These are phyloP conservation scores for Artibeus lituratus DNA, from an alignment of 2,797 vertebrate genomes.

Conservation along the genomic window DNA sequence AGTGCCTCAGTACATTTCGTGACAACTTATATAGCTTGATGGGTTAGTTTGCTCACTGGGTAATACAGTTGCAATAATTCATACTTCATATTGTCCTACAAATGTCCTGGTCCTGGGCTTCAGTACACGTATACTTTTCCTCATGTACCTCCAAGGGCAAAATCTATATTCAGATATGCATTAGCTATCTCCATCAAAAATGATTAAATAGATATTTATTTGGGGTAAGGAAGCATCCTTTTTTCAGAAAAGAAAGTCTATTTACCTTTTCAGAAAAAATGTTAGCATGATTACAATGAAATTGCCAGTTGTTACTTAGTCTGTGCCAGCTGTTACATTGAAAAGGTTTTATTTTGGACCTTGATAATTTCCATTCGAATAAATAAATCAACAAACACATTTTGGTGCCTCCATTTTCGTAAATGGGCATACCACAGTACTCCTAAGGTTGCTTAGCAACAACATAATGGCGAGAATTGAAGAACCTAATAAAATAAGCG, in stretches of 20 bases:
- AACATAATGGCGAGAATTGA: conserved; percentile 38
- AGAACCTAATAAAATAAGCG: conserved; percentile 32
- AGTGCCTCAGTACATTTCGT: conserved; percentile 65
- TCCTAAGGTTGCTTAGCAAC: conserved; percentile 76
- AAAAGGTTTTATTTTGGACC: conserved; percentile 61
- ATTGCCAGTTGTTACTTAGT: conserved; percentile 10
- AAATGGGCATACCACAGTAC: conserved; percentile 11
- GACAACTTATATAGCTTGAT: conserved; percentile 74
- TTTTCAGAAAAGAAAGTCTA: no score
- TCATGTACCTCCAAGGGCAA: background rate
- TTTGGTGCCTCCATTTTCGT: conserved; percentile 24
- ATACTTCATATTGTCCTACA: conserved; percentile 67
- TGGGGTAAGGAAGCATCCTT: background rate
- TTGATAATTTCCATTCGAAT: conserved; percentile 67
- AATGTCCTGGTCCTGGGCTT: conserved; percentile 26
- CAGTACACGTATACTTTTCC: background rate
- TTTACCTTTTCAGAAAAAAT: background rate
- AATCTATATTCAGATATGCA: conserved; percentile 7
- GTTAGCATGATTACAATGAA: conserved; percentile 18
- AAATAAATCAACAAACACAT: conserved; percentile 61
- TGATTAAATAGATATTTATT: background rate
- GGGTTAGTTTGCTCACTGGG: conserved; percentile 59
- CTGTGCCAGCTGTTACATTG: background rate
- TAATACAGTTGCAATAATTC: conserved; percentile 39
- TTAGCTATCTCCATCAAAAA: background rate